Percentiles rank a stretch among this genome's conserved stretches.
phyloP scores from a whole-genome alignment of 2,113 vertebrate species.

The Boulengeromyrus knoepffleri region DNA sequence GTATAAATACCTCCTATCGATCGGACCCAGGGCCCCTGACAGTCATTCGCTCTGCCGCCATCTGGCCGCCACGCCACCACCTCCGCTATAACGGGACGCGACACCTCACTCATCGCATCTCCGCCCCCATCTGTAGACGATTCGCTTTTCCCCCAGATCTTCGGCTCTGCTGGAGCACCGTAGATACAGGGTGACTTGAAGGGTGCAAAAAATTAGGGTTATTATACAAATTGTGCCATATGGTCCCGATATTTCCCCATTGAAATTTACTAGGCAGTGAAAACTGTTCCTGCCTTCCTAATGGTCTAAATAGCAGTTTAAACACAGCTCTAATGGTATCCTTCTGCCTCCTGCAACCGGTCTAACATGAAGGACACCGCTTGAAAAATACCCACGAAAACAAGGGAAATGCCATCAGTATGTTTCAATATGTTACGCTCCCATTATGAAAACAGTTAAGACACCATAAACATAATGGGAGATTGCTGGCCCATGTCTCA shows the following conservation, averaged over 20 bases:
- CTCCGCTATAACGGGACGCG: conserved; percentile 99
- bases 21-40: conserved; percentile 99
- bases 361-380: conserved; percentile 99
- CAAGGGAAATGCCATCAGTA: conserved; percentile 77
- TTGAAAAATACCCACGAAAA: conserved; percentile 86
- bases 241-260: conserved; percentile 99
- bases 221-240: conserved; percentile 99
- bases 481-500: conserved; percentile 45
- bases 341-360: conserved; percentile 99
- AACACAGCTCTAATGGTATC: conserved; percentile 99
- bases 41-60: conserved; percentile 99
- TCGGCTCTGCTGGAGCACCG: conserved; percentile 74
- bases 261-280: conserved; percentile 99
- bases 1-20: conserved; percentile 99
- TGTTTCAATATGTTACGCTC: conserved; percentile 99
- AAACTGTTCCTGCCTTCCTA: conserved; percentile 99
- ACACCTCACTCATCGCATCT: conserved; percentile 99
- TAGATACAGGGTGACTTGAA: conserved; percentile 89
- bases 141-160: conserved; percentile 72
- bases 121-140: conserved; percentile 71
- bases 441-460: conserved; percentile 96
- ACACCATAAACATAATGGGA: conserved; percentile 80
- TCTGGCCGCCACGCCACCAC: conserved; percentile 95
- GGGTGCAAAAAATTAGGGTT: conserved; percentile 99
- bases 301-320: conserved; percentile 99